Conservation (phyloP, 2,797 vertebrate species). For the Varecia variegata region DNA sequence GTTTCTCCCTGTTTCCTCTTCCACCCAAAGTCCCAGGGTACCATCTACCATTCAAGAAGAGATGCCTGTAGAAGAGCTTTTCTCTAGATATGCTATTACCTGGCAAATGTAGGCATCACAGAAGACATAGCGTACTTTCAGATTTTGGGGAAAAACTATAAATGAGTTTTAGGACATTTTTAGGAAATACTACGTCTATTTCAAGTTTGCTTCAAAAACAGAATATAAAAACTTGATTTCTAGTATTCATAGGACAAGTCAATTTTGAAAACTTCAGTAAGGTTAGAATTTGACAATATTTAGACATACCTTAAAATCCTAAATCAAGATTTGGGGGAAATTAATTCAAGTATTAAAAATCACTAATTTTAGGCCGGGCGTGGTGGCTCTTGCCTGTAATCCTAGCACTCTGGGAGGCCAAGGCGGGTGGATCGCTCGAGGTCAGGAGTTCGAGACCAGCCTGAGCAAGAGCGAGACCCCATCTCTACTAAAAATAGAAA, state of each 20-base stretch:
- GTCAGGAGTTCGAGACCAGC: too few relatives aligned
- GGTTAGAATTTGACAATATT: constrained; percentile 8
- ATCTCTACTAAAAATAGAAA: too few relatives aligned
- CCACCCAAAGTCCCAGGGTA: not conserved
- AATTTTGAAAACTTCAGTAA: not conserved
- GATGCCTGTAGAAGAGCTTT: not conserved
- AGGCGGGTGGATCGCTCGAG: too few relatives aligned
- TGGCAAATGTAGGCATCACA: not conserved
- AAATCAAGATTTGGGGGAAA: not conserved
- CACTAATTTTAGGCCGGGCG: too few relatives aligned
- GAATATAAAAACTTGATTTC: not conserved
- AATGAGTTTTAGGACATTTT: not conserved
- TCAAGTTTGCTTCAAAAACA: not conserved
- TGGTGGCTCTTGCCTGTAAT: too few relatives aligned
- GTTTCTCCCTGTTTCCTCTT: not conserved
- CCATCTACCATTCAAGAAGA: not conserved
- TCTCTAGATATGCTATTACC: not conserved
- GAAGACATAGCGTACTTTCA: not conserved
- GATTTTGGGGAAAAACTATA: not conserved
- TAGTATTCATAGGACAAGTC: not conserved
- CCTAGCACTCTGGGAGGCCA: too few relatives aligned
- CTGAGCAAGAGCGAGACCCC: too few relatives aligned
- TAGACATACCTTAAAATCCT: not conserved
- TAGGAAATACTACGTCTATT: not conserved
- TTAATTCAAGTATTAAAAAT: not conserved